phyloP scores from a whole-genome alignment of 2,797 vertebrate species.

The Tangara arthus region DNA sequence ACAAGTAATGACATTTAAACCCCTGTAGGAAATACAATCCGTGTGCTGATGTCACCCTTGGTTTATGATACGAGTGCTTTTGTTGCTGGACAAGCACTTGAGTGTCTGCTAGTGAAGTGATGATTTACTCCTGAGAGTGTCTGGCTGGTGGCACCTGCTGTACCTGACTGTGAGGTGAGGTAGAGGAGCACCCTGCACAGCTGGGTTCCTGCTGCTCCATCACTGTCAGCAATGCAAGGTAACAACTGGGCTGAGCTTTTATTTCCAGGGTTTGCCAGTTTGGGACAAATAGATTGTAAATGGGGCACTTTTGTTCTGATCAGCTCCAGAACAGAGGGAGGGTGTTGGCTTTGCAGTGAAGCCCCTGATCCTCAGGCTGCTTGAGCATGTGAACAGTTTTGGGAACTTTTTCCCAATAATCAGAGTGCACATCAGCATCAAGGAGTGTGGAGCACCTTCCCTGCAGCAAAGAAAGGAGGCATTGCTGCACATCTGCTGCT shows the following conservation, averaged over 20 bases:
- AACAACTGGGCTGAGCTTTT: neutral
- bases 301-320: neutral
- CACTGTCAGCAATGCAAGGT: neutral
- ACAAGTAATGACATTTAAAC: constrained; percentile 52
- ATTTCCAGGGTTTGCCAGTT: neutral
- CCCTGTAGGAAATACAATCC: constrained; percentile 45
- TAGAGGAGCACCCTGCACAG: neutral
- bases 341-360: neutral
- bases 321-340: neutral
- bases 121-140: neutral
- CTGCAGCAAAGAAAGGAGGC: neutral
- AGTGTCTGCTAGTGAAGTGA: neutral
- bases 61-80: constrained; percentile 52
- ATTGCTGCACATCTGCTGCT: neutral
- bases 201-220: neutral
- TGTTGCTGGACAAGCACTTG: constrained; percentile 42
- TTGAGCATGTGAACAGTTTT: neutral
- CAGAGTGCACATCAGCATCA: neutral
- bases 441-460: neutral
- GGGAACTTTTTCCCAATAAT: neutral
- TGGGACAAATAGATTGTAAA: neutral
- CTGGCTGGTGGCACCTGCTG: neutral
- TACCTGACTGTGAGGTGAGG: rapidly evolving
- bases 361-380: rapidly evolving
- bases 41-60: constrained; percentile 46